phyloP scores from a whole-genome alignment of 2,113 vertebrate species.

The Chitala chitala region DNA sequence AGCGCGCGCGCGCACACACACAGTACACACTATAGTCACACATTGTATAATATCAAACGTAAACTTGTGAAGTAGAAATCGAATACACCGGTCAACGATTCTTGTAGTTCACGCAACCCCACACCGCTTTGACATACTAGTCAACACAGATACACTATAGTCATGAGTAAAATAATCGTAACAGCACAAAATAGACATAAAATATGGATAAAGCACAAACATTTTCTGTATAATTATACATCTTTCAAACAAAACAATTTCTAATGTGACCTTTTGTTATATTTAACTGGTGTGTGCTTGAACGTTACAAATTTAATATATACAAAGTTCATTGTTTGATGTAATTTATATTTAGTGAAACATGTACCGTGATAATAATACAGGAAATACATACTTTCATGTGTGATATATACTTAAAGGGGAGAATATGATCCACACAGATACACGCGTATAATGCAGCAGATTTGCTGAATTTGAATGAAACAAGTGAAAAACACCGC shows the following conservation, averaged over 20 bases:
- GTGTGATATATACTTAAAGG: slow-evolving; percentile 24
- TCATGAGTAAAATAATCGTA: too few relatives aligned
- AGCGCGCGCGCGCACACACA: neutral
- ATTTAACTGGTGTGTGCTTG: too few relatives aligned
- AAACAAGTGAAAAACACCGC: slow-evolving; percentile 1
- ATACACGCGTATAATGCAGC: neutral
- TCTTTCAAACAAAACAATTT: too few relatives aligned
- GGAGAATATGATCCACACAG: slow-evolving; percentile 5
- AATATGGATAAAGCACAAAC: too few relatives aligned
- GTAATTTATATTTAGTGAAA: too few relatives aligned
- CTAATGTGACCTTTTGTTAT: too few relatives aligned
- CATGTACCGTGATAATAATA: slow-evolving; percentile 39
- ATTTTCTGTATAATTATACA: too few relatives aligned
- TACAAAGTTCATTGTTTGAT: too few relatives aligned
- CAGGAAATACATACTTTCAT: slow-evolving; percentile 37
- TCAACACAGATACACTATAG: too few relatives aligned
- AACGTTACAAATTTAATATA: slow-evolving; percentile 17
- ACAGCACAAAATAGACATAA: too few relatives aligned
- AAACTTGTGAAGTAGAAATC: neutral
- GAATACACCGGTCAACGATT: neutral
- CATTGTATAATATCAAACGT: slow-evolving; percentile 5
- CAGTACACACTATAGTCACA: neutral
- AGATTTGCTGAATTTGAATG: slow-evolving; percentile 3
- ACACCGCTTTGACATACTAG: too few relatives aligned
- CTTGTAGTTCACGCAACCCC: neutral